A percentile compares a stretch with the other conserved stretches of the same genome.
phyloP scores from a whole-genome alignment of 1,140 invertebrate genomes.

The Drosophila ercepeae region DNA sequence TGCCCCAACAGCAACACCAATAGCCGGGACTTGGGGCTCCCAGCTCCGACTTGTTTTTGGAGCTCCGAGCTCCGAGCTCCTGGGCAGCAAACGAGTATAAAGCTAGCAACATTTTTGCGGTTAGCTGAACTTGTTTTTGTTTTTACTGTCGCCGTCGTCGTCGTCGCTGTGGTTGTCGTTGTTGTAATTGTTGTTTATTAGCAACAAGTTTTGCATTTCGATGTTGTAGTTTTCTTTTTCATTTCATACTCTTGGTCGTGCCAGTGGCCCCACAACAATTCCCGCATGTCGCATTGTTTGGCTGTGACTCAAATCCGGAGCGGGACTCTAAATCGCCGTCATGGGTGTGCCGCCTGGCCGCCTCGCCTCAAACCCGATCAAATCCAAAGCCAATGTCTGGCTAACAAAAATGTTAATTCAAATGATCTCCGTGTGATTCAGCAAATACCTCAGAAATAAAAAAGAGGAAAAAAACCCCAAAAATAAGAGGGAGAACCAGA shows the following conservation, averaged over 20 bases:
- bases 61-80: slow-evolving; percentile 18
- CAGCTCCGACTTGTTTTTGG: slow-evolving; percentile 35
- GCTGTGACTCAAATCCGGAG: slow-evolving; percentile 56
- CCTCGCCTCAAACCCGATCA: slow-evolving; percentile 15
- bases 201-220: slow-evolving; percentile 80
- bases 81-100: slow-evolving; percentile 40
- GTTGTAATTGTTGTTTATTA: slow-evolving; percentile 56
- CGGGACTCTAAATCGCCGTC: slow-evolving; percentile 27
- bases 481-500: neutral
- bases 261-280: slow-evolving; percentile 42
- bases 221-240: slow-evolving; percentile 37
- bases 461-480: slow-evolving; percentile 1
- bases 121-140: slow-evolving; percentile 53
- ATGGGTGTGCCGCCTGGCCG: slow-evolving; percentile 32
- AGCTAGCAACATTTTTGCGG: slow-evolving; percentile 62
- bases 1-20: slow-evolving; percentile 10
- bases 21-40: neutral
- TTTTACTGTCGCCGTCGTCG: neutral
- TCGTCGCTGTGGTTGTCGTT: neutral
- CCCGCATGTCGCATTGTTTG: slow-evolving; percentile 56
- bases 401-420: slow-evolving; percentile 47
- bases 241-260: slow-evolving; percentile 28
- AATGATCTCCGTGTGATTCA: slow-evolving; percentile 65
- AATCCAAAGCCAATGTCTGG: slow-evolving; percentile 47
- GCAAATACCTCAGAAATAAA: slow-evolving; percentile 34